These are phyloP conservation scores for Oreochromis tanganicae DNA, from an alignment of 2,113 vertebrate species.

Conservation along the genomic window DNA sequence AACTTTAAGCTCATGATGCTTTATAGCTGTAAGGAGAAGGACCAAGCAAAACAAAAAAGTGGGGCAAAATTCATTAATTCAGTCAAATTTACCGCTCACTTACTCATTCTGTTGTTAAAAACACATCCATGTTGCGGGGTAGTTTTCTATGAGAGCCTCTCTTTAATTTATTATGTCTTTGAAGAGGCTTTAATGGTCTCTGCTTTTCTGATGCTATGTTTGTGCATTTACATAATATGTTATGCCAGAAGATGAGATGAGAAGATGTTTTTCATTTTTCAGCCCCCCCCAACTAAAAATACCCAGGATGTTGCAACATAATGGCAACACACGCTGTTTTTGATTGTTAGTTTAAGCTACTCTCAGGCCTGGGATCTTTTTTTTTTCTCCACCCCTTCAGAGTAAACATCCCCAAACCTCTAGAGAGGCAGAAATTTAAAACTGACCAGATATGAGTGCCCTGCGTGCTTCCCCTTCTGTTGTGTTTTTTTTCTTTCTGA, in stretches of 20 bases:
- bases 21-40: neutral
- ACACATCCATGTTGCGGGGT: neutral
- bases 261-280: slow-evolving; percentile 1
- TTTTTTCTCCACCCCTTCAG: neutral
- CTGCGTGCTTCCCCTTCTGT: neutral
- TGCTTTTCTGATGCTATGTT: slow-evolving; percentile 29
- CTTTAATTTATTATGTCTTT: slow-evolving; percentile 45
- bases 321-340: slow-evolving; percentile 45
- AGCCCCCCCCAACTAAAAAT: slow-evolving; percentile 35
- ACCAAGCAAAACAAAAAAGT: neutral
- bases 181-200: slow-evolving; percentile 51
- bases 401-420: slow-evolving; percentile 28
- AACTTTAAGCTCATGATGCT: neutral
- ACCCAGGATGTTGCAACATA: slow-evolving; percentile 58
- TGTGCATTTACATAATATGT: slow-evolving; percentile 52
- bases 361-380: slow-evolving; percentile 14
- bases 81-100: neutral
- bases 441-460: slow-evolving; percentile 22
- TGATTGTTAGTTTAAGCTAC: slow-evolving; percentile 16
- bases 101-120: slow-evolving; percentile 1
- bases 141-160: neutral
- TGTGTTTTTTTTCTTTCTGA: neutral
- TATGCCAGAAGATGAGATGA: slow-evolving; percentile 25
- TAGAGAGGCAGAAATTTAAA: neutral
- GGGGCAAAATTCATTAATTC: neutral